Evolutionary conservation across 2,113 vertebrate species (phyloP).

Genomic region (Cathartes aura): DNA sequence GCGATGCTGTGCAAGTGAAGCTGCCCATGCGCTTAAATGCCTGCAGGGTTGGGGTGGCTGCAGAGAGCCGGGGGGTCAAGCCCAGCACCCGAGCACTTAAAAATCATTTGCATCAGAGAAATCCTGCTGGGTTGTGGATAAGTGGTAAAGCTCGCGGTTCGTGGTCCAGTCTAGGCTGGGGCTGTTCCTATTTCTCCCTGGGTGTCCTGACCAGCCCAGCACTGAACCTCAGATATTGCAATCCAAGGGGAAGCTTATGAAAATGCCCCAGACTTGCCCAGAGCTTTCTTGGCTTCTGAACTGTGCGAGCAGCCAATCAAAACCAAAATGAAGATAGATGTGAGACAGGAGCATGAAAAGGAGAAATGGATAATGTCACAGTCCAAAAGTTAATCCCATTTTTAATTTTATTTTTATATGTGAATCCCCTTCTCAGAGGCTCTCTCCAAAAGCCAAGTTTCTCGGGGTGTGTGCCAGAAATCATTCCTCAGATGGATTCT

Average conservation of each 20-base stretch:
- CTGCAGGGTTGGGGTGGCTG: background rate
- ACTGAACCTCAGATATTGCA: background rate
- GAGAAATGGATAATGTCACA: slow-evolving; percentile 11
- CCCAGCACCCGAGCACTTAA: background rate
- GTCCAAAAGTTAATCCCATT: slow-evolving; percentile 34
- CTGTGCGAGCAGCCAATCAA: background rate
- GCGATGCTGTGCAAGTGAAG: background rate
- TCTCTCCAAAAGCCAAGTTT: background rate
- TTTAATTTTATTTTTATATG: slow-evolving; percentile 11
- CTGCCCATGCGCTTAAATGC: accelerated
- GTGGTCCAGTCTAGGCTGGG: background rate
- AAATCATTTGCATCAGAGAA: background rate
- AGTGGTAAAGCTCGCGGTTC: background rate
- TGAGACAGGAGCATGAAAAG: background rate
- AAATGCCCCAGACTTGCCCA: background rate
- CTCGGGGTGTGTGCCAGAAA: background rate
- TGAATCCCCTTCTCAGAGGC: background rate
- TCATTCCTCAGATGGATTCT: background rate
- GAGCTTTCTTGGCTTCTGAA: background rate
- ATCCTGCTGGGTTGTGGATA: background rate
- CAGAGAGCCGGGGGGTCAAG: accelerated
- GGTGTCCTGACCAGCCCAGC: background rate
- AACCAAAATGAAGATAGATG: background rate
- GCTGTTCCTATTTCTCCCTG: background rate
- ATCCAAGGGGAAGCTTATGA: background rate